Base-by-base conservation (phyloP, 2,113 vertebrate species). In the Alligator mississippiensis region DNA sequence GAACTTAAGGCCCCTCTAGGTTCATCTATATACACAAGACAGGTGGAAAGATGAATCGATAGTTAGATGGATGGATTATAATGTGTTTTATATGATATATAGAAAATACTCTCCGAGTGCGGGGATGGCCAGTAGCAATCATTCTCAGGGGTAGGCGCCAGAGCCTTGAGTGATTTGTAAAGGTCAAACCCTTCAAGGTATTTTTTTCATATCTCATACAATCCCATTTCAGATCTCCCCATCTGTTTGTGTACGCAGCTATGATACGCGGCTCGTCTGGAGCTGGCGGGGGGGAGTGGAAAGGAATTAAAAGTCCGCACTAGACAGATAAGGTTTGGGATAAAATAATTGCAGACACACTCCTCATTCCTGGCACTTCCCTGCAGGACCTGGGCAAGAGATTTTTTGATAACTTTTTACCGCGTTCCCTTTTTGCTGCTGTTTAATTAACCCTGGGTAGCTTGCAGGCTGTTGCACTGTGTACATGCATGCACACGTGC, bases 101-200 rank as follows among this genome's bases (percentile, higher is more conserved):
- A 92, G 88, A 90, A 94, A 95, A 87, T 84, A 74, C 58, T 92
- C 76, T 88, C 76, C 63, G 85, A 92, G 86, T 57, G 55, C 75
- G 30, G 91, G 58, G 64, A 92, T 95, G 90, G 91, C 93, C 22
- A 0, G 89, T 86, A 92, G 94, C 89, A 84, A 95, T 95, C 85
- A 88, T 90, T 96, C 94, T 90, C 74, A 19, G 54, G 93, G 89
- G 60, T 72, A 94, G 72, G 75, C 77, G 85, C 77, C 72, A 77
- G 80, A 90, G 66, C 85, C 87, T 64, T 93, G 92, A 96, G 92
- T 93, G 97, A 96, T 96, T 92, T 95, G 93, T 96, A 96, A 91
- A 96, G 93, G 95, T 95, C 96, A 96, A 88, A 92, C 66, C 72
- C 78, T 92, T 94, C 87, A 93, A 55, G 17, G 18, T 24, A 62